Base-by-base conservation (phyloP, 2,797 vertebrate species). In the Momotus momota region DNA sequence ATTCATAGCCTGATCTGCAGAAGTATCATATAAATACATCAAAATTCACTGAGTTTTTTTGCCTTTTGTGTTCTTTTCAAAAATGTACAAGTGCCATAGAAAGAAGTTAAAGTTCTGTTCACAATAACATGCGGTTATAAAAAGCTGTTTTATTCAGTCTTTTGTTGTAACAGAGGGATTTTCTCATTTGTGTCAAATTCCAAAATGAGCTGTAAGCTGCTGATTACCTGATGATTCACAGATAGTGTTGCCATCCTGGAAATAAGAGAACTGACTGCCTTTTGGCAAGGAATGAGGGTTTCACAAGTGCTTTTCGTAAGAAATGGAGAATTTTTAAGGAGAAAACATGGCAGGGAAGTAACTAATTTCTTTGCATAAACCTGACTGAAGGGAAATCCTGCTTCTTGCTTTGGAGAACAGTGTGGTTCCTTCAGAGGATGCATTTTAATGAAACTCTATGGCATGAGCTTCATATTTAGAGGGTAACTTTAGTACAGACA, bases 1-100 rank as follows among this genome's bases (percentile, higher is more conserved):
- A 57, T 96, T 95, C 65, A 73, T 86, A 90, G 86, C 89, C 89
- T 95, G 85, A 93, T 95, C 69, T 94, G 60, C 19, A 88, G 72
- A 94, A 74, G 41, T 81, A 89, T 93, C 78, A 48, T 40, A 96
- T 62, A 93, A 94, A 82, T 87, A 82, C 27, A 80, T 52, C 72
- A 48, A 66, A 96, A 82, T 46, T 92, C 77, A 40, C 49, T 46
- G 65, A 1, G 7, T 55, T 26, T 55, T n/a, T 13, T n/a, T 54
- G 16, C 18, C 18, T 16, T 25, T 57, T 75, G 6, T 45, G 43
- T 54, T 81, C 87, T 84, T 71, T 86, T 71, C 51, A 52, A 48
- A 7, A 33, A 78, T 69, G 35, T 86, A 87, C 27, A 72, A 93
- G 80, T 46, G 46, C 29, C 26, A 41, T 27, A 54, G 21, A 79